Conservation (phyloP, 2,797 vertebrate genomes). For the Cynodonichthys magdalenae region DNA sequence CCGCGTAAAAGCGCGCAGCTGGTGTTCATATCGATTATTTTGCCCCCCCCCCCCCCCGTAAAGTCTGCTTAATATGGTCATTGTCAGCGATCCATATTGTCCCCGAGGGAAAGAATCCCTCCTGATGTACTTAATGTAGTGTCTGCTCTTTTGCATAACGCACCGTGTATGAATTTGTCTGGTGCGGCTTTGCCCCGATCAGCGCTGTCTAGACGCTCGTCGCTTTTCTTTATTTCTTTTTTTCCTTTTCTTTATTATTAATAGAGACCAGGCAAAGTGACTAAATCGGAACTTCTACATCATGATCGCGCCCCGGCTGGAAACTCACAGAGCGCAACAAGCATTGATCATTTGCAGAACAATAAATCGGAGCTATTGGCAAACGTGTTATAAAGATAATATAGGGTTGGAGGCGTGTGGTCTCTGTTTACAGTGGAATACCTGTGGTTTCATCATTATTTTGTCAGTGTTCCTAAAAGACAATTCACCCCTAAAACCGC, state of each 20-base stretch:
- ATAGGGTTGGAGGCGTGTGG: conserved; percentile 46
- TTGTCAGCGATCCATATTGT: conserved; percentile 48
- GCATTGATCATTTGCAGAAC: conserved; percentile 52
- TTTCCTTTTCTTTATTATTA: conserved; percentile 1
- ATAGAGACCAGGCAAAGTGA: conserved; percentile 47
- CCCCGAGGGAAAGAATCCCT: conserved; percentile 19
- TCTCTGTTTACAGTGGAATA: conserved; percentile 54
- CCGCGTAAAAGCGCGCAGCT: conserved; percentile 59
- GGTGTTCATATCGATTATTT: conserved; percentile 66
- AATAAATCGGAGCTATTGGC: conserved; percentile 66
- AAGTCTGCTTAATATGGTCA: conserved; percentile 47
- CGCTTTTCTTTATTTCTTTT: not conserved
- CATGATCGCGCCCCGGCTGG: conserved; percentile 23
- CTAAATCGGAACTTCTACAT: conserved; percentile 50
- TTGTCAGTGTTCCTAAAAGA: conserved; percentile 33
- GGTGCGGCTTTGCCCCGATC: conserved; percentile 28
- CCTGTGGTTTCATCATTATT: conserved; percentile 50
- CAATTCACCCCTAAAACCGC: conserved; percentile 30
- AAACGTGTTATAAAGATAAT: conserved; percentile 67
- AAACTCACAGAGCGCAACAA: conserved; percentile 61
- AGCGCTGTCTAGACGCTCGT: conserved; percentile 65
- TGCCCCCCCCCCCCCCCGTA: conserved; percentile 15
- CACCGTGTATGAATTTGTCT: conserved; percentile 45
- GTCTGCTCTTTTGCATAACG: conserved; percentile 46
- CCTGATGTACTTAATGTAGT: conserved; percentile 47